Evolutionary conservation across 2,888 invertebrate genomes (phyloP).

Genomic region (Apantesis nais): DNA sequence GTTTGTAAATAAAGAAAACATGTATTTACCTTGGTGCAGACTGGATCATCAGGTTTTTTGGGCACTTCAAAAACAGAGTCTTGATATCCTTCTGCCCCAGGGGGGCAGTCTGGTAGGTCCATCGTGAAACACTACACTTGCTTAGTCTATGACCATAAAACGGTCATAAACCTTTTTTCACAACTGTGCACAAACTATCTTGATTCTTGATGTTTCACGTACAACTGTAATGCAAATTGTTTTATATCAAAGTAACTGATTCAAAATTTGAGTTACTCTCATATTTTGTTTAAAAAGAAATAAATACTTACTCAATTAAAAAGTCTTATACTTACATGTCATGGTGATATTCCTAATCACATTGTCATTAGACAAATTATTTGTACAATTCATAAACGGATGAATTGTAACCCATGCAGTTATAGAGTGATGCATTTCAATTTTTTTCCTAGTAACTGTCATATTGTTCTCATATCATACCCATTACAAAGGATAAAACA

Average conservation of each 20-base stretch:
- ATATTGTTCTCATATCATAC: not conserved
- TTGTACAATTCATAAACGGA: conserved; percentile 24
- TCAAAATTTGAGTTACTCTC: conserved; percentile 33
- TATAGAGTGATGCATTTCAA: not conserved
- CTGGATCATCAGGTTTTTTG: conserved; percentile 63
- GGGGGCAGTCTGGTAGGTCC: conserved; percentile 82
- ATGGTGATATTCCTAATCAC: conserved; percentile 41
- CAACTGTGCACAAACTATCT: conserved; percentile 53
- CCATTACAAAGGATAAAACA: not conserved
- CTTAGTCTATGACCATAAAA: conserved; percentile 74
- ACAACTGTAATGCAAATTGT: conserved; percentile 68
- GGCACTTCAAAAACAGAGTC: conserved; percentile 75
- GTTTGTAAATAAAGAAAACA: conserved; percentile 33
- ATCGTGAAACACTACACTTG: conserved; percentile 81
- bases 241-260: conserved; percentile 43
- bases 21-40: conserved; percentile 80
- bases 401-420: conserved; percentile 10
- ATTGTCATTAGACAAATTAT: conserved; percentile 32
- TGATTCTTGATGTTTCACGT: conserved; percentile 53
- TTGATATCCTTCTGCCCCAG: conserved; percentile 80
- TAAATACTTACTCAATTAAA: conserved; percentile 67
- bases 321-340: conserved; percentile 53
- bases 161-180: conserved; percentile 68
- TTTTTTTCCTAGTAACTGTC: not conserved
- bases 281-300: conserved; percentile 59